Percentiles rank a stretch among this genome's conserved stretches.
These are phyloP conservation scores for Heterotilapia buettikoferi DNA, from an alignment of 2,113 vertebrate species.

Conservation along the genomic window DNA sequence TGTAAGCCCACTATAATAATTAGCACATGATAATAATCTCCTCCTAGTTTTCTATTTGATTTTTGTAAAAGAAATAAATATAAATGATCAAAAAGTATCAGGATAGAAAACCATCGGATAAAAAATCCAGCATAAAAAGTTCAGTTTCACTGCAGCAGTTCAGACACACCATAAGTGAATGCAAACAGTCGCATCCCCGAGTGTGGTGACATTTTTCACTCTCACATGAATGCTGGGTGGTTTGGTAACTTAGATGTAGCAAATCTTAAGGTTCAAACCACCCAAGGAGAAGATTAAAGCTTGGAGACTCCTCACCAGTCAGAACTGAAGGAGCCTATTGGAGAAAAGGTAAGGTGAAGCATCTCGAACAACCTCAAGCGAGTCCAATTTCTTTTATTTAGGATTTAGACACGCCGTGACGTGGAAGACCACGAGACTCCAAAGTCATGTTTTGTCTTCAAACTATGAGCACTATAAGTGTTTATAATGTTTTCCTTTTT, in stretches of 20 bases:
- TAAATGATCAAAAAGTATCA: neutral
- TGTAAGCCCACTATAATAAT: neutral
- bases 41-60: neutral
- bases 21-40: neutral
- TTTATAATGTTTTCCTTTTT: neutral
- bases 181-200: no score
- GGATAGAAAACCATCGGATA: neutral
- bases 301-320: neutral
- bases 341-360: neutral
- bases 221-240: neutral
- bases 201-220: no score
- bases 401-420: rapidly evolving
- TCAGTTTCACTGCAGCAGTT: neutral
- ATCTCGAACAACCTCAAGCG: neutral
- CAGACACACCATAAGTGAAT: neutral
- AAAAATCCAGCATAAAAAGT: neutral
- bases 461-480: neutral
- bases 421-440: neutral
- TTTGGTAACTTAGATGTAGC: neutral
- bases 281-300: neutral
- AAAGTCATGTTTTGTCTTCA: neutral
- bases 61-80: rapidly evolving
- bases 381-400: neutral
- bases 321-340: neutral
- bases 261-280: neutral